Percentiles rank a stretch among this genome's conserved stretches.
phyloP scores from a whole-genome alignment of 2,113 vertebrate species.

The Daubentonia madagascariensis region DNA sequence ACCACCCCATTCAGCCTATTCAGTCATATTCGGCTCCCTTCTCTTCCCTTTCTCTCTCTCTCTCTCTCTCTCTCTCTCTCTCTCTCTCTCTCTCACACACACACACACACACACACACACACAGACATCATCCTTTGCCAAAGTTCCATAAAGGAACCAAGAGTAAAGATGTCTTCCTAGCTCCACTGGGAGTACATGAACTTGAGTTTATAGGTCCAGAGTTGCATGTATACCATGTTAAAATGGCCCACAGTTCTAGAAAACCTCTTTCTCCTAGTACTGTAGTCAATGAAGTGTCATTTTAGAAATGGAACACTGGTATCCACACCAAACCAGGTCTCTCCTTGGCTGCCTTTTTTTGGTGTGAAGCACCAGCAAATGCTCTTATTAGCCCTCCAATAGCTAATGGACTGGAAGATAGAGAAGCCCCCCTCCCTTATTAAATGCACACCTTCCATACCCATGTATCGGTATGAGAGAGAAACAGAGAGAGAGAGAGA shows the following conservation, averaged over 20 bases:
- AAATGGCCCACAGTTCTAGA: background rate
- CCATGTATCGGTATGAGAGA: slow-evolving; percentile 52
- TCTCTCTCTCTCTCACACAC: background rate
- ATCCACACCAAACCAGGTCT: background rate
- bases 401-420: slow-evolving; percentile 1
- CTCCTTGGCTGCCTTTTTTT: background rate
- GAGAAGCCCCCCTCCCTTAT: background rate
- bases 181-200: background rate
- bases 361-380: background rate
- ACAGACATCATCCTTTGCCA: background rate
- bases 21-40: background rate
- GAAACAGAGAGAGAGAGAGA: background rate
- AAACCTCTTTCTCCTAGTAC: background rate
- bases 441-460: slow-evolving; percentile 37
- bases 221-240: background rate
- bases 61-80: background rate
- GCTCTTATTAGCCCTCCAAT: background rate
- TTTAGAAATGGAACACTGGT: slow-evolving; percentile 30
- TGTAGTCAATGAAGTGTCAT: slow-evolving; percentile 46
- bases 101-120: too few species aligned
- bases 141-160: slow-evolving; percentile 39
- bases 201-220: slow-evolving; percentile 18
- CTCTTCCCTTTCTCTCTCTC: background rate
- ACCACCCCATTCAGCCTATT: background rate
- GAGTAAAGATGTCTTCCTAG: background rate